These are phyloP conservation scores for Oncorhynchus kisutch DNA, from an alignment of 2,113 vertebrate genomes.

Conservation along the genomic window DNA sequence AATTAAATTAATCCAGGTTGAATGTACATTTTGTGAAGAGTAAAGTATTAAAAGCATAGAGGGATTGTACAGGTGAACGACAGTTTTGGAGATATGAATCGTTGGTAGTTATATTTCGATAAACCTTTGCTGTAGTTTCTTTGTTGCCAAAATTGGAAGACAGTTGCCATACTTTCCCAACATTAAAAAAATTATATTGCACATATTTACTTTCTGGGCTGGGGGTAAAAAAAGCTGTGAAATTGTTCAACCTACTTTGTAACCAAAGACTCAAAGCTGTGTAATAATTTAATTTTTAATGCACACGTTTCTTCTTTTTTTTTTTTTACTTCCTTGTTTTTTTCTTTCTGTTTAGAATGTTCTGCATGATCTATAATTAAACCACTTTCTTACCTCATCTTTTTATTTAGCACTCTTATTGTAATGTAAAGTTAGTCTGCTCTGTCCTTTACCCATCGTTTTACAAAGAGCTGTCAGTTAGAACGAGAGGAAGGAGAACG, in stretches of 20 bases:
- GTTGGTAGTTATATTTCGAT: constrained; percentile 83
- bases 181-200: constrained; percentile 64
- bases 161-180: constrained; percentile 81
- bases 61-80: constrained; percentile 88
- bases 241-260: constrained; percentile 97
- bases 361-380: constrained; percentile 91
- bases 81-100: constrained; percentile 81
- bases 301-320: constrained; percentile 82
- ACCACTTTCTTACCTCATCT: constrained; percentile 94
- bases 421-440: constrained; percentile 80
- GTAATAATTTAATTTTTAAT: constrained; percentile 83
- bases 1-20: constrained; percentile 89
- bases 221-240: constrained; percentile 85
- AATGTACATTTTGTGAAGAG: constrained; percentile 98
- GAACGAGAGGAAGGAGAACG: constrained; percentile 18
- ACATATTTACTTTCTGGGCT: constrained; percentile 64
- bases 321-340: constrained; percentile 77
- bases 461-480: constrained; percentile 30
- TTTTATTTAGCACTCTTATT: constrained; percentile 87
- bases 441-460: constrained; percentile 55
- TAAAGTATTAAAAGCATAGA: constrained; percentile 88
- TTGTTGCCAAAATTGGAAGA: constrained; percentile 61
- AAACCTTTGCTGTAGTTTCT: constrained; percentile 86
- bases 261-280: constrained; percentile 99
- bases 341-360: constrained; percentile 90